Evolutionary conservation across 2,113 vertebrate genomes (phyloP).

Genomic region (Chaetodon trifascialis): DNA sequence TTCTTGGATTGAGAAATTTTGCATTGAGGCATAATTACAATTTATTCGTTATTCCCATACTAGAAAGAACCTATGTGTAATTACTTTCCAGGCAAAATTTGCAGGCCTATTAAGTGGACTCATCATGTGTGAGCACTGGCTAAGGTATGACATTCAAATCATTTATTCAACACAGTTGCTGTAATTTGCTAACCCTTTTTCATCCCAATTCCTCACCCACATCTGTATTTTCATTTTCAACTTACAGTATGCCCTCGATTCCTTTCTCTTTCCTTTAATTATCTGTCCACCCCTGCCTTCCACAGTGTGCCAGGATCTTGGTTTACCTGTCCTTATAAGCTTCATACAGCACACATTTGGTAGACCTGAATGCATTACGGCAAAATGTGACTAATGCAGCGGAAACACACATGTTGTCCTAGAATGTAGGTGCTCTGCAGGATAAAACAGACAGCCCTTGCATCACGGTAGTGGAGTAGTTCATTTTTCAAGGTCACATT

Average conservation of each 20-base stretch:
- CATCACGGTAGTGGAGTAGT: not conserved
- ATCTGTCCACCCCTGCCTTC: slow-evolving; percentile 26
- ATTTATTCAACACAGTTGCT: slow-evolving; percentile 48
- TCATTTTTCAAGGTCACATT: not conserved
- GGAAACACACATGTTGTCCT: not conserved
- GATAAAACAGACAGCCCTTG: not conserved
- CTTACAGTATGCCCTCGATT: slow-evolving; percentile 5
- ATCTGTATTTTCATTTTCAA: slow-evolving; percentile 42
- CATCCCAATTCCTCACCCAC: slow-evolving; percentile 29
- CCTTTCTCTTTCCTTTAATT: slow-evolving; percentile 23
- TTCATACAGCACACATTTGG: slow-evolving; percentile 17
- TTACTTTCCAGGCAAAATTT: slow-evolving; percentile 69
- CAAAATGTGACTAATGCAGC: slow-evolving; percentile 6
- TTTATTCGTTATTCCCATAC: slow-evolving; percentile 61
- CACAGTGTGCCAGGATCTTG: not conserved
- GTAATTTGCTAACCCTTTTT: slow-evolving; percentile 41
- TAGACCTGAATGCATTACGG: slow-evolving; percentile 14
- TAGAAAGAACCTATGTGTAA: slow-evolving; percentile 67
- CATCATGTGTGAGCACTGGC: slow-evolving; percentile 43
- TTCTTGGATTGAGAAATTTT: slow-evolving; percentile 68
- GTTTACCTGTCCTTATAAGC: slow-evolving; percentile 16
- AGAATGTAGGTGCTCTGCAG: not conserved
- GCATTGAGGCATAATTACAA: slow-evolving; percentile 67
- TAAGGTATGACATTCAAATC: slow-evolving; percentile 64
- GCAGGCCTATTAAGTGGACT: slow-evolving; percentile 51